Evolutionary conservation across 2,113 vertebrate species (phyloP).

Genomic region (Anolis sagrei): DNA sequence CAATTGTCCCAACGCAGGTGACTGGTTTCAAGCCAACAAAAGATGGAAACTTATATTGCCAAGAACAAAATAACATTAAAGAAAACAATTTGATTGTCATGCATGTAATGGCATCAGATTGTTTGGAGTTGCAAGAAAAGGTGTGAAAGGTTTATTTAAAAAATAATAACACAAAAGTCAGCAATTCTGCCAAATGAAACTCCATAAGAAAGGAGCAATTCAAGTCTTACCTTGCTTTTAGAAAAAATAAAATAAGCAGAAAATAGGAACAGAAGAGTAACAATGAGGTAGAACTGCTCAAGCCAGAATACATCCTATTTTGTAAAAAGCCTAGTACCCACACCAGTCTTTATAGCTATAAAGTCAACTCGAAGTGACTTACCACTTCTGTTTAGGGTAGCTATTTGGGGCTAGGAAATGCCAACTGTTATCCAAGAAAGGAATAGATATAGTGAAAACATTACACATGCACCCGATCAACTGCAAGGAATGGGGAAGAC

Average conservation of each 20-base stretch:
- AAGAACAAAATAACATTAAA: slow-evolving; percentile 27
- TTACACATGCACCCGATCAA: background rate
- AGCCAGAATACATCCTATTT: background rate
- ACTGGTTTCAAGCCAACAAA: slow-evolving; percentile 29
- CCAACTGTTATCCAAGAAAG: background rate
- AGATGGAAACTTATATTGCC: slow-evolving; percentile 12
- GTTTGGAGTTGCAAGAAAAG: slow-evolving; percentile 22
- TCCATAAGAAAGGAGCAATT: background rate
- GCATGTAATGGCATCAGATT: slow-evolving; percentile 27
- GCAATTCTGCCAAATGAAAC: background rate
- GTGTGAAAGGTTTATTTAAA: slow-evolving; percentile 10
- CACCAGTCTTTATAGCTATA: background rate
- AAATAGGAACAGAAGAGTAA: background rate
- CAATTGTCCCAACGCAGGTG: slow-evolving; percentile 46
- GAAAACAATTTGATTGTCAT: slow-evolving; percentile 26
- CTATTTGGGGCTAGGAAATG: background rate
- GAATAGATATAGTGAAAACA: background rate
- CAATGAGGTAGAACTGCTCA: background rate
- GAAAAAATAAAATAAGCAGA: background rate
- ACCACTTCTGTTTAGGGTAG: background rate
- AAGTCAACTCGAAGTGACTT: background rate
- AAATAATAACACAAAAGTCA: background rate
- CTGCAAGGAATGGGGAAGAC: background rate
- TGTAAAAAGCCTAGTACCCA: background rate
- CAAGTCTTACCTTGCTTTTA: background rate